These are phyloP conservation scores for Sturmia bella DNA, from an alignment of 2,888 invertebrate species.

Conservation along the genomic window DNA sequence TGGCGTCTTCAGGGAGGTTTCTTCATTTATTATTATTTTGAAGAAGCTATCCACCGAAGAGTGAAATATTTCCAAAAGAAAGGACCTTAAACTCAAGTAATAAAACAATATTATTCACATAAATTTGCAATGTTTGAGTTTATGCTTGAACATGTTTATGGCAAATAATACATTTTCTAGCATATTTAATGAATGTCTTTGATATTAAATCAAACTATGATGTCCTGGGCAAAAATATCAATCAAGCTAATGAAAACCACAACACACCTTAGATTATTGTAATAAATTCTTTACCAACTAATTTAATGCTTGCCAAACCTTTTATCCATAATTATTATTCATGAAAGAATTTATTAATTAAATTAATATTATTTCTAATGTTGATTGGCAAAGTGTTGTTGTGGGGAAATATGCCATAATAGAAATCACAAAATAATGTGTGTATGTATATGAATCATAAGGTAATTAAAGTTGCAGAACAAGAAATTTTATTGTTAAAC, in stretches of 20 bases:
- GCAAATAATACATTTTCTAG: neutral
- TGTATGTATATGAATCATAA: no score
- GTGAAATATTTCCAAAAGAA: no score
- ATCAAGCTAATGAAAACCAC: conserved; percentile 51
- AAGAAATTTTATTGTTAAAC: no score
- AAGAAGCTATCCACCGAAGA: no score
- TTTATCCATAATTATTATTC: conserved; percentile 42
- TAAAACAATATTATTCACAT: no score
- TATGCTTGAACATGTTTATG: no score
- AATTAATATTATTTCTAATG: conserved; percentile 36
- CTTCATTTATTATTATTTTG: no score
- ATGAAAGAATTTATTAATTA: conserved; percentile 34
- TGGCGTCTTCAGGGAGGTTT: no score
- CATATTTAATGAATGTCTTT: conserved; percentile 14
- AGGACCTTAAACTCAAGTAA: no score
- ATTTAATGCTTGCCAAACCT: conserved; percentile 51
- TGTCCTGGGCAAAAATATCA: conserved; percentile 42
- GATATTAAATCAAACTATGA: conserved; percentile 38
- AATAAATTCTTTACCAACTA: conserved; percentile 26
- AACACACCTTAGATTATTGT: conserved; percentile 48
- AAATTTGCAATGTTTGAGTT: no score
- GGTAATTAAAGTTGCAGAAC: no score
- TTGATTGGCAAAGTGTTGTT: neutral
- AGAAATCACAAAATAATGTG: no score
- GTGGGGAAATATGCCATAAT: neutral